Percentiles rank a stretch among this genome's conserved stretches.
Evolutionary conservation across 2,113 vertebrate species (phyloP).

Genomic region (Neodon shergylaensis): DNA sequence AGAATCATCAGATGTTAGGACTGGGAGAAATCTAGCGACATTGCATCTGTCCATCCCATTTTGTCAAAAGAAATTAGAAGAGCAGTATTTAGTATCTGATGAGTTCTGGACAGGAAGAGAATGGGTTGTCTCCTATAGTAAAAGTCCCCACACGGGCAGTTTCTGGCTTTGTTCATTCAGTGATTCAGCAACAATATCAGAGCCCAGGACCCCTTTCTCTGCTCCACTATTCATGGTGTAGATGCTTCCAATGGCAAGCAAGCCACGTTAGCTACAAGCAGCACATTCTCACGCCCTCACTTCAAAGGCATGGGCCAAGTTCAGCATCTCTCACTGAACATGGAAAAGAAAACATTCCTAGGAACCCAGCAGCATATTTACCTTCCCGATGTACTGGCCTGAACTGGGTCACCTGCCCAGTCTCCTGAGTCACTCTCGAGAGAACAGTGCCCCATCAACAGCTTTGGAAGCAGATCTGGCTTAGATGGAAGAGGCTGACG

Average conservation of each 20-base stretch:
- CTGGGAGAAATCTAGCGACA: background rate
- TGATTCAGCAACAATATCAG: background rate
- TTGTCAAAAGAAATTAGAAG: background rate
- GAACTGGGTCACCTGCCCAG: background rate
- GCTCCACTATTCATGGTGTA: background rate
- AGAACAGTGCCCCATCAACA: background rate
- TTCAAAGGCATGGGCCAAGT: background rate
- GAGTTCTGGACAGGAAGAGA: background rate
- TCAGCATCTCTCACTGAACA: background rate
- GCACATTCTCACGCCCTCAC: background rate
- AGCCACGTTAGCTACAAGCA: background rate
- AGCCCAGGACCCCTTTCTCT: background rate
- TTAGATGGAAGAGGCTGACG: background rate
- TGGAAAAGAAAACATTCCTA: background rate
- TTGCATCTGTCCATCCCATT: background rate
- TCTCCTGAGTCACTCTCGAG: background rate
- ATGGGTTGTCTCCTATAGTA: background rate
- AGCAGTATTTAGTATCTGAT: constrained; percentile 6
- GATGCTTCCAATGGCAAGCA: background rate
- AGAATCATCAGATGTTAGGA: background rate
- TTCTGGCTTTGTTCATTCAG: background rate
- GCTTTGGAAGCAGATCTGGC: background rate
- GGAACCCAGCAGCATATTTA: background rate
- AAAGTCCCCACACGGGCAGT: background rate
- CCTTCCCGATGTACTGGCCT: background rate